A percentile compares a stretch with the other conserved stretches of the same genome.
phyloP scores from a whole-genome alignment of 2,113 vertebrate genomes.

The Hydrochoerus hydrochaeris region DNA sequence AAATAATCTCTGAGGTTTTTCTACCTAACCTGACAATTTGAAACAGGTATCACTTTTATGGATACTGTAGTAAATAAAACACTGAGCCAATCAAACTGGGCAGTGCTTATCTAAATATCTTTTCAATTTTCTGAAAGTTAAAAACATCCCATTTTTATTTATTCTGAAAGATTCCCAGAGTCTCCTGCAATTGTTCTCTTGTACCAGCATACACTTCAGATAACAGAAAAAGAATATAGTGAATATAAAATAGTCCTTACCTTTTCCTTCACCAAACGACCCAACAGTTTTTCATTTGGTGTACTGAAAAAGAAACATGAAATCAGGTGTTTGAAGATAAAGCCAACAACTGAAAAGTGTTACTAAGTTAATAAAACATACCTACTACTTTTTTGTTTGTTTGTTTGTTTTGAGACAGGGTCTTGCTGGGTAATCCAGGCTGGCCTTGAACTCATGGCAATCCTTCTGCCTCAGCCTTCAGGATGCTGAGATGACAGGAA shows the following conservation, averaged over 20 bases:
- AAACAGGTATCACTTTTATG: constrained; percentile 11
- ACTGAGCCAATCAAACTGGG: neutral
- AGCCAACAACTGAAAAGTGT: neutral
- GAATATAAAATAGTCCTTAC: constrained; percentile 85
- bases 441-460: neutral
- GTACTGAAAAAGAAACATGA: constrained; percentile 88
- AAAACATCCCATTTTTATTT: neutral
- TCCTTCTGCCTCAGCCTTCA: neutral
- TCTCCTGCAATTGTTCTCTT: neutral
- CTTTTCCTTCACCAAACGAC: constrained; percentile 98
- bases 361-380: neutral
- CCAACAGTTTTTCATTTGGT: constrained; percentile 98
- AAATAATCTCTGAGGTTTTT: neutral
- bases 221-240: constrained; percentile 43
- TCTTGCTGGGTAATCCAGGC: neutral
- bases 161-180: neutral
- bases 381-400: neutral
- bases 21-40: neutral
- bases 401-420: neutral
- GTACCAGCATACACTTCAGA: constrained; percentile 10
- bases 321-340: constrained; percentile 46
- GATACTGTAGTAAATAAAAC: neutral
- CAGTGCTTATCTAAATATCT: neutral
- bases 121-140: constrained; percentile 31
- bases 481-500: neutral